These are phyloP conservation scores for Danio rerio DNA, from an alignment of 2,113 vertebrate genomes.

Conservation along the genomic window GRCz12tu NC_133189.1:20353501-20354000, in stretches of 20 bases:
- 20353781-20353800: not conserved
- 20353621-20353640: conserved; percentile 36
- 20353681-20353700: conserved; percentile 28
- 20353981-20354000: conserved; percentile 19
- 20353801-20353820: conserved; percentile 41
- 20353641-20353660: conserved; percentile 30
- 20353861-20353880: conserved; percentile 53
- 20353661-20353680: not conserved
- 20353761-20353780: conserved; percentile 16
- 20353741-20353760: conserved; percentile 35
- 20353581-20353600: conserved; percentile 46
- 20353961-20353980: conserved; percentile 4
- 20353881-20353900: conserved; percentile 42
- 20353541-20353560: conserved; percentile 32
- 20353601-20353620: conserved; percentile 16
- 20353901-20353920: conserved; percentile 12
- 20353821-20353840: conserved; percentile 45
- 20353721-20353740: conserved; percentile 10
- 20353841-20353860: conserved; percentile 44
- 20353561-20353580: conserved; percentile 41
- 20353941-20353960: conserved; percentile 17
- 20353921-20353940: not conserved
- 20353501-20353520: conserved; percentile 2
- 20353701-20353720: conserved; percentile 47
- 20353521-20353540: conserved; percentile 15